Conservation (phyloP, 1,140 invertebrate genomes). For the Lepidostoma basale region DNA sequence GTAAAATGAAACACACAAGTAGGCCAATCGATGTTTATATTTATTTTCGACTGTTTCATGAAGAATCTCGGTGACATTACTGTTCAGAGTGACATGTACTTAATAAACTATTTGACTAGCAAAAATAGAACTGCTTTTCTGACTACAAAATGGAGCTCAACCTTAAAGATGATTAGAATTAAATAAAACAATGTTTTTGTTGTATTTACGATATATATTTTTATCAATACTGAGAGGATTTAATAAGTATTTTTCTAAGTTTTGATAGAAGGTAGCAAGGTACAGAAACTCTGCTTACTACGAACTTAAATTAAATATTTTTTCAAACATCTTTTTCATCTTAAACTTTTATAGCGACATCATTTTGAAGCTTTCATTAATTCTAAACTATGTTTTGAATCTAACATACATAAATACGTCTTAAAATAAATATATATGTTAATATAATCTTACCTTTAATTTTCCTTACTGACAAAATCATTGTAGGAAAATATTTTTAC, state of each 20-base stretch:
- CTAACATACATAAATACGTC: not conserved
- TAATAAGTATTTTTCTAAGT: not conserved
- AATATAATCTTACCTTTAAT: not conserved
- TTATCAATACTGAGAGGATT: not conserved
- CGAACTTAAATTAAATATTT: too few relatives aligned
- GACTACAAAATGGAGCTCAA: too few relatives aligned
- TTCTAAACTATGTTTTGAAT: not conserved
- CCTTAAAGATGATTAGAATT: constrained; percentile 6
- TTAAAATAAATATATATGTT: constrained; percentile 14
- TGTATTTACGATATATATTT: not conserved
- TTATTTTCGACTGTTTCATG: constrained; percentile 39
- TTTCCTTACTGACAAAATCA: not conserved
- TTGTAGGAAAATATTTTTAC: not conserved
- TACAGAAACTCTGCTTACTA: not conserved
- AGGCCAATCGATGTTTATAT: constrained; percentile 47
- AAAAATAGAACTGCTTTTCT: too few relatives aligned
- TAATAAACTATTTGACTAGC: too few relatives aligned
- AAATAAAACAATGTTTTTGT: not conserved
- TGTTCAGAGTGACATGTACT: constrained; percentile 6
- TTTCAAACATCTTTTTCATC: too few relatives aligned
- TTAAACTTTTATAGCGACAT: too few relatives aligned
- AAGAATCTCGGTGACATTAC: constrained; percentile 41
- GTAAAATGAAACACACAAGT: constrained; percentile 11
- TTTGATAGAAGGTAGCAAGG: not conserved
- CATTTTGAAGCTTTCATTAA: not conserved